Base-by-base conservation (phyloP, 2,888 invertebrate species). In the Opisthograptis luteolata region DNA sequence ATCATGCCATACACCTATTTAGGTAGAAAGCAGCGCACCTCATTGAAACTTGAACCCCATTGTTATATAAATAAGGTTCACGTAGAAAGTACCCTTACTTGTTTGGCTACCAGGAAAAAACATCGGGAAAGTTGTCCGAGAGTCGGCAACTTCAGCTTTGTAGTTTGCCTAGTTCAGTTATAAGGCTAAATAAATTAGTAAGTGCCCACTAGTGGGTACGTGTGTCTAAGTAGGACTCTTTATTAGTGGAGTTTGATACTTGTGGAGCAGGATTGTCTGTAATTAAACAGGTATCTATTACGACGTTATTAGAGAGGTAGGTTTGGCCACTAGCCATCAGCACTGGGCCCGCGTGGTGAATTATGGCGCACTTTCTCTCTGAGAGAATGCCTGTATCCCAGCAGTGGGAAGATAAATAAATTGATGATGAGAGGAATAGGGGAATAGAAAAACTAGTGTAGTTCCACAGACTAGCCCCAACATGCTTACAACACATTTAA, bases 121-220 rank as follows among this genome's bases (percentile, higher is more conserved):
- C 51, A 30, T 25, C 13, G 50, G 55, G 46, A 53, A 60, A 60
- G 57, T 57, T 57, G 31, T 14, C 3, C 32, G 14, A 12, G 36
- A 49, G 42, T 27, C 25, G 54, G 46, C 42, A 59, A 52, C 57
- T 58, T 55, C 46, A 58, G 59, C 52, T 60, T 62, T 56, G 56
- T 60, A 53, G 57, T 56, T 49, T 22, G 37, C 28, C 52, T 50
- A 49, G 46, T 57, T 54, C 36, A 34, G 51, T 35, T 39, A 46
- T 58, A 39, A 43, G 45, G 39, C 54, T 53, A 55, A 61, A 58
- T 61, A 56, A 61, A 52, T 58, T 50, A 60, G 48, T 48, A 39
- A 47, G 45, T 43, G 41, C 27, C 31, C 32, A 44, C 34, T 8
- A 25, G 27, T 41, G 17, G 31, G 50, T 28, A 17, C 34, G 12